Evolutionary conservation across 2,113 vertebrate genomes (phyloP), one percentile per base, ranked within the genome.

Genomic region (Mormyrus iriodes): DNA sequence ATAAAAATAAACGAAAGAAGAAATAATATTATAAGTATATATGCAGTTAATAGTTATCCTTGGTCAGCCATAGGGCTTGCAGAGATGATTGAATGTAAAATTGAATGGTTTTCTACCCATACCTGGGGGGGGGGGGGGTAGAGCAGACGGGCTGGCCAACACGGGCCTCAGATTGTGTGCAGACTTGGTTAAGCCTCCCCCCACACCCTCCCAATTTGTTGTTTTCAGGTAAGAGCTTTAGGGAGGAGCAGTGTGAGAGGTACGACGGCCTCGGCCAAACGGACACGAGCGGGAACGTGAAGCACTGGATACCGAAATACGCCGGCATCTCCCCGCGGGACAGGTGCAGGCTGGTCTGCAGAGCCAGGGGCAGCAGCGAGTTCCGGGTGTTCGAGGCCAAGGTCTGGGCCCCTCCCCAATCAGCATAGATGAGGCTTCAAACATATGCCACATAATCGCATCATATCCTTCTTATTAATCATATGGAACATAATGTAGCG

Each of bases 331-430:
- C 98, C 0, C 97, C 97, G 6, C 94, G 97, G 27, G 98, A 99
- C 93, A 94, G 98, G 1, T 99, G 98, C 93, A 99, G 99, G 87
- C 96, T 99, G 89, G 96, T 98, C 92, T 99, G 98, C 95, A 93
- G 97, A 90, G 97, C 96, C 91, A 95, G 95, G 82, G 96, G 97
- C 24, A 96, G 97, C 93, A 98, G 96, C 0, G 98, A 99, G 89
- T 99, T 99, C 92, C 98, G 98, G 95, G 97, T 99, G 90, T 99
- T 99, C 48, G 97, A 99, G 92, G 93, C 97, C 92, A 99, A 98
- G 96, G 98, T 99, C 3, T 85, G 88, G 91, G 12, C 79, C 88
- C 49, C 88, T n/a, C n/a, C 73, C 52, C 46, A 17, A 39, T 51
- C 31, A 7, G 51, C 15, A 2, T 53, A 65, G 27, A 52, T 53